A percentile compares a stretch with the other conserved stretches of the same genome.
Evolutionary conservation across 2,797 vertebrate genomes (phyloP).

Genomic region (Sarcophilus harrisii): DNA sequence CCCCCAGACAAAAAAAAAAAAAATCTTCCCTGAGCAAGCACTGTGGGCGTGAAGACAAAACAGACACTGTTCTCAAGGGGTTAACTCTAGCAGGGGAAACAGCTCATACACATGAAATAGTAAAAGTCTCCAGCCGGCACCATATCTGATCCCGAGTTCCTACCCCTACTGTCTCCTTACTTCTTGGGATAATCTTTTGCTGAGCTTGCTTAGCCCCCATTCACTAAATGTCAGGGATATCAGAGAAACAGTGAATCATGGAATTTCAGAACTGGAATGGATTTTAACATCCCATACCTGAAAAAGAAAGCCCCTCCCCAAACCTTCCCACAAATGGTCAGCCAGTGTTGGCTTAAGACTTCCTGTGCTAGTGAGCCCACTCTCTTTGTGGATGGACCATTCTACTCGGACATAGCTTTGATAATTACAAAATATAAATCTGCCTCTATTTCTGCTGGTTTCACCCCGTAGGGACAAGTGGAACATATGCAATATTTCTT

Average conservation of each 20-base stretch:
- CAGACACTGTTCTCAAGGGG: not conserved
- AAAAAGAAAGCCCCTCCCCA: not conserved
- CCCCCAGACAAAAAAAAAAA: not conserved
- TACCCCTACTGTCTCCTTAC: not conserved
- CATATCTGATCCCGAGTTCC: not conserved
- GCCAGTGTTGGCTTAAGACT: not conserved
- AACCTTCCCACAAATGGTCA: not conserved
- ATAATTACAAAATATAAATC: not conserved
- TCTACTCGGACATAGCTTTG: not conserved
- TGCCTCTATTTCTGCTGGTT: not conserved
- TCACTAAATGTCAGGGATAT: not conserved
- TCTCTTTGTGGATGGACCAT: not conserved
- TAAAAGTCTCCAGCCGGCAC: not conserved
- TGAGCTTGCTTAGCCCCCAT: not conserved
- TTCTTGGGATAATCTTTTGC: not conserved
- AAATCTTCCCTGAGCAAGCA: not conserved
- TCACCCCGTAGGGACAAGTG: not conserved
- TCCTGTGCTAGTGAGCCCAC: not conserved
- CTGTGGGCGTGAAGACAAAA: not conserved
- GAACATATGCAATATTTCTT: not conserved
- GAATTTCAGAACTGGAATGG: not conserved
- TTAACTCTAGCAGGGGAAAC: not conserved
- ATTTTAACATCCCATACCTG: not conserved
- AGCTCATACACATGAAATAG: not conserved
- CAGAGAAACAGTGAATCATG: not conserved